These are phyloP conservation scores for Ormyrus nitidulus DNA, from an alignment of 2,888 invertebrate species.

Conservation along the genomic window DNA sequence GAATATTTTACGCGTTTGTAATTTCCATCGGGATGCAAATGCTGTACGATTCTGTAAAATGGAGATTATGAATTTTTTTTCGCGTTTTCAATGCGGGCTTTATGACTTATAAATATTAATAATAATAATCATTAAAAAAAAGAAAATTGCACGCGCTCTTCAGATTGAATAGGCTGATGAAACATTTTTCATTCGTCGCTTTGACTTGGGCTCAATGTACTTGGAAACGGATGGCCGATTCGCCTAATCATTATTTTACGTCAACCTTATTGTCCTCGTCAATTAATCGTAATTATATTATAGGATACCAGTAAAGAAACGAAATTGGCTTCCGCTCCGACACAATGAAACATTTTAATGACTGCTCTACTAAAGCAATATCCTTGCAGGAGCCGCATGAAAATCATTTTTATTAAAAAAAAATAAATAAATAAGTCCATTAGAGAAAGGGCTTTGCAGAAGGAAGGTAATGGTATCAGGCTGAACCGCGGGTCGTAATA, in stretches of 20 bases:
- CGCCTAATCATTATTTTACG: constrained; percentile 25
- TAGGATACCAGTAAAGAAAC: constrained; percentile 12
- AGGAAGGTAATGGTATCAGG: neutral
- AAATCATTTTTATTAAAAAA: neutral
- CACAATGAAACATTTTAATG: constrained; percentile 2
- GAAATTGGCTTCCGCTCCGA: constrained; percentile 16
- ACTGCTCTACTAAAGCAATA: neutral
- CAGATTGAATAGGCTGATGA: too few relatives aligned
- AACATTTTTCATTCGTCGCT: too few relatives aligned
- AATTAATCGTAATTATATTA: constrained; percentile 6
- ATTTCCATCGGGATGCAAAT: too few relatives aligned
- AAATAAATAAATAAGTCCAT: neutral
- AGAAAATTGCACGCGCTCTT: too few relatives aligned
- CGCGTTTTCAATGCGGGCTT: too few relatives aligned
- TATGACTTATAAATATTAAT: too few relatives aligned
- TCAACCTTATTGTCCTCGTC: constrained; percentile 17
- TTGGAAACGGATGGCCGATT: constrained; percentile 22
- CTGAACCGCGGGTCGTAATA: constrained; percentile 67
- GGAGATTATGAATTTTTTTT: too few relatives aligned
- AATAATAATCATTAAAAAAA: too few relatives aligned
- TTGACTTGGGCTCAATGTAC: neutral
- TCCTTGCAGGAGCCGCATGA: neutral
- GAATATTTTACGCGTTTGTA: too few relatives aligned
- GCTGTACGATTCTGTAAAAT: too few relatives aligned
- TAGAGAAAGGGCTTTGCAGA: neutral